Evolutionary conservation across 1,140 invertebrate species (phyloP).

Genomic region (Melanaphis sacchari): DNA sequence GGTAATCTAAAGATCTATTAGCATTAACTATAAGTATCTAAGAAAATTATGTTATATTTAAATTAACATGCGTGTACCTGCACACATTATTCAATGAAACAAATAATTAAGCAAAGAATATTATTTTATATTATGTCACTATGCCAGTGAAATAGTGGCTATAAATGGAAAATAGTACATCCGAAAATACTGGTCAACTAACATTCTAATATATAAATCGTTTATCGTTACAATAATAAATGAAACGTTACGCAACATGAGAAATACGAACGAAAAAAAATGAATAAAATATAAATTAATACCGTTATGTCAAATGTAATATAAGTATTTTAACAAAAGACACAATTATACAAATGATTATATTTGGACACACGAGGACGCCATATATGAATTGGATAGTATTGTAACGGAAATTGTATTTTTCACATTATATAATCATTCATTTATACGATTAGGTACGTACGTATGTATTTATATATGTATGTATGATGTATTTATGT

Average conservation of each 20-base stretch:
- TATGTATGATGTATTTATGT: too few species aligned
- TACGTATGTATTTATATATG: too few species aligned
- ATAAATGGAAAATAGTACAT: not conserved
- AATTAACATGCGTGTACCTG: not conserved
- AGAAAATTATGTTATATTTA: not conserved
- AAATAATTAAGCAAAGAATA: not conserved
- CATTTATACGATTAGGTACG: not conserved
- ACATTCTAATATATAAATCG: not conserved
- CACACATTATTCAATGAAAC: not conserved
- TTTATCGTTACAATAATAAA: conserved; percentile 36
- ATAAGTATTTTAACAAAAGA: conserved; percentile 46
- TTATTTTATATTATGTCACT: not conserved
- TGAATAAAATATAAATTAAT: conserved; percentile 54
- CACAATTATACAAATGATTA: conserved; percentile 51
- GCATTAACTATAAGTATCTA: not conserved
- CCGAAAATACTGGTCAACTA: conserved; percentile 19
- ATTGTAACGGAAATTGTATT: conserved; percentile 39
- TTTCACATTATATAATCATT: conserved; percentile 52
- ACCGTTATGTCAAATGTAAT: conserved; percentile 53
- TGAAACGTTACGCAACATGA: conserved; percentile 4
- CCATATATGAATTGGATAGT: conserved; percentile 42
- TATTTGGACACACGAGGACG: conserved; percentile 44
- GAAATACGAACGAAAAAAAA: conserved; percentile 29
- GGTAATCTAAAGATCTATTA: not conserved
- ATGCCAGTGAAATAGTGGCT: not conserved